Base-by-base conservation (phyloP, 2,797 vertebrate species). In the Enteromius radiatus region DNA sequence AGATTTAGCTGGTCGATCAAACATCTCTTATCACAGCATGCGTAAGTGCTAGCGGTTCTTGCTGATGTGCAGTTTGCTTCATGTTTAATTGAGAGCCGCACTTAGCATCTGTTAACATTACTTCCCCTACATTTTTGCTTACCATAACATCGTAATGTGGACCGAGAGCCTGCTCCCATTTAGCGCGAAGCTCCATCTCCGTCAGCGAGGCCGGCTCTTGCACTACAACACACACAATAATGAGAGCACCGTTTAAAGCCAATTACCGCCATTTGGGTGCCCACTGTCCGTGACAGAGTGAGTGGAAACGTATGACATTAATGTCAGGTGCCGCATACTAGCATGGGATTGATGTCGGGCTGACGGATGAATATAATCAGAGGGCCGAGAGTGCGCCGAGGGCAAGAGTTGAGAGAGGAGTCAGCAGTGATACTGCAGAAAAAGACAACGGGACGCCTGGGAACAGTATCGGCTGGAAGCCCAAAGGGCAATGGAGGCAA, bases 101-200 rank as follows among this genome's bases (percentile, higher is more conserved):
- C 82, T 84, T 84, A 80, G 76, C 82, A 78, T 79, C 69, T 84
- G 76, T 74, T 84, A 84, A 79, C 70, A 65, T 74, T 47, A 75
- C 61, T 76, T 84, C 70, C 64, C 28, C 31, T 54, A 75, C 47
- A 6, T 33, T 67, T 19, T 87, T 88, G 91, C 96, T 94, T 95
- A 99, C 97, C 97, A 98, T 93, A 90, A 99, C 97, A 90, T 96
- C 90, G 17, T 97, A 98, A 85, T 95, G 93, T 12, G 96, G 95
- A 80, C 98, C 97, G 87, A 99, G 91, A 28, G 96, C 92, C 74
- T 94, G 95, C 89, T 96, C 95, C 97, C 98, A 99, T 87, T 96
- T 98, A 86, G 93, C 93, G 87, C 95, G 96, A 79, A 97, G 92
- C 68, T 96, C 92, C 81, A 87, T 91, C 82, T 91, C 89, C 59